Conservation (phyloP, 2,888 invertebrate genomes). For the Leucophora obtusa region DNA sequence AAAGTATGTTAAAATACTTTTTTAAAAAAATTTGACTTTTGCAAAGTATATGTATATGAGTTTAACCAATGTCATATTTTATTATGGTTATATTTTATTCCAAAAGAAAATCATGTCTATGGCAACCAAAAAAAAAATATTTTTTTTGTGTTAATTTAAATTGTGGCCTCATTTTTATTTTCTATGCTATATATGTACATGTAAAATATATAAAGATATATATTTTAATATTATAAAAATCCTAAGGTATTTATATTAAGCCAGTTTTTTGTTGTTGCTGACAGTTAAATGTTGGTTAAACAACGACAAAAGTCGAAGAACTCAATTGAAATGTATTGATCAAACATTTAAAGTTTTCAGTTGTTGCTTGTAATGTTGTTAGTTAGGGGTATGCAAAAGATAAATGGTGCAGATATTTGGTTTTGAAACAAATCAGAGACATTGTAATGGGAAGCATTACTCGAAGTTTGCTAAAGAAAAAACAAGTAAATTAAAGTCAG, state of each 20-base stretch:
- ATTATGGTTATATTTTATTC: background rate
- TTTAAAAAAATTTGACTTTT: conserved; percentile 25
- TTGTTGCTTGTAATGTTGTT: conserved; percentile 60
- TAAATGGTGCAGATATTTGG: conserved; percentile 13
- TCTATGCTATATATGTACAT: background rate
- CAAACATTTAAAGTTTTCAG: conserved; percentile 71
- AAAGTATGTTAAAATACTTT: conserved; percentile 43
- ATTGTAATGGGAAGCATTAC: background rate
- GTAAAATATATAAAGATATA: background rate
- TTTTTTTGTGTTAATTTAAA: conserved; percentile 28
- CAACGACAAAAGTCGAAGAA: conserved; percentile 70
- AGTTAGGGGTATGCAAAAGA: background rate
- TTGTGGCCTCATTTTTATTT: conserved; percentile 52
- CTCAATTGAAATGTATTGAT: conserved; percentile 71
- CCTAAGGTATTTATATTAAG: background rate
- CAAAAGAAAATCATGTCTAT: conserved; percentile 23
- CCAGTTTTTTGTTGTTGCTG: conserved; percentile 3
- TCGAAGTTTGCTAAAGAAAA: background rate
- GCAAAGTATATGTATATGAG: conserved; percentile 1
- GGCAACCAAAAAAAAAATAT: conserved; percentile 45
- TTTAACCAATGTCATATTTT: conserved; percentile 39
- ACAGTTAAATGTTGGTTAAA: conserved; percentile 55
- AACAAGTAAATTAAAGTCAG: no score
- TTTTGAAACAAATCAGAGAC: conserved; percentile 7
- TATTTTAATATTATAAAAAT: conserved; percentile 10